These are phyloP conservation scores for Neodiprion lecontei DNA, from an alignment of 1,140 invertebrate species.

Conservation along the genomic window DNA sequence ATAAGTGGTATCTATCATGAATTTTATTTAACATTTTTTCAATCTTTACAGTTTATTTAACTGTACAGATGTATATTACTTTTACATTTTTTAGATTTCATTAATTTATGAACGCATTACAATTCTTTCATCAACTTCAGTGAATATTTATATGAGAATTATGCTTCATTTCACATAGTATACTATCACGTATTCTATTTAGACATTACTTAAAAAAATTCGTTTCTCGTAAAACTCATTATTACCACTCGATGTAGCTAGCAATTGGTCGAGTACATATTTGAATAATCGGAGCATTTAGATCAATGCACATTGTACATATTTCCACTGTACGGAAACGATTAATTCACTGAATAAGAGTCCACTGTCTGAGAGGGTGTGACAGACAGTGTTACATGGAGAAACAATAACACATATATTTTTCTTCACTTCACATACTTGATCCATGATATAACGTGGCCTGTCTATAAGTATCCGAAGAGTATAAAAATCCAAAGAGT, in stretches of 20 bases:
- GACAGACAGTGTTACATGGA: constrained; percentile 1
- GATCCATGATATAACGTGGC: background rate
- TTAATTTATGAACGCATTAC: background rate
- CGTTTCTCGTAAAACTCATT: background rate
- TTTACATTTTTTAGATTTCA: background rate
- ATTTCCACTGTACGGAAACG: background rate
- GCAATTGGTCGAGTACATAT: no score
- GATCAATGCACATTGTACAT: background rate
- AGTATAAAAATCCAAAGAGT: constrained; percentile 4
- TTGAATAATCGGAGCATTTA: no score
- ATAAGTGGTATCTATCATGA: background rate
- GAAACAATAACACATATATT: background rate
- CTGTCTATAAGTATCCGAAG: background rate
- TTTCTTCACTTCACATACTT: background rate
- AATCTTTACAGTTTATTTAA: no score
- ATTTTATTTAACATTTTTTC: background rate
- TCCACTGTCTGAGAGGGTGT: background rate
- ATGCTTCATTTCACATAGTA: no score
- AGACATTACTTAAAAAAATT: background rate
- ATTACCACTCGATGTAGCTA: background rate
- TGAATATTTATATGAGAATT: background rate
- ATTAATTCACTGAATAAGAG: background rate
- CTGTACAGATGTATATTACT: no score
- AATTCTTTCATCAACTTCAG: background rate
- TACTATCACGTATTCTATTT: background rate